These are phyloP conservation scores for Sebastes trivittatus DNA, from an alignment of 2,797 vertebrate species.

Conservation along the genomic window DNA sequence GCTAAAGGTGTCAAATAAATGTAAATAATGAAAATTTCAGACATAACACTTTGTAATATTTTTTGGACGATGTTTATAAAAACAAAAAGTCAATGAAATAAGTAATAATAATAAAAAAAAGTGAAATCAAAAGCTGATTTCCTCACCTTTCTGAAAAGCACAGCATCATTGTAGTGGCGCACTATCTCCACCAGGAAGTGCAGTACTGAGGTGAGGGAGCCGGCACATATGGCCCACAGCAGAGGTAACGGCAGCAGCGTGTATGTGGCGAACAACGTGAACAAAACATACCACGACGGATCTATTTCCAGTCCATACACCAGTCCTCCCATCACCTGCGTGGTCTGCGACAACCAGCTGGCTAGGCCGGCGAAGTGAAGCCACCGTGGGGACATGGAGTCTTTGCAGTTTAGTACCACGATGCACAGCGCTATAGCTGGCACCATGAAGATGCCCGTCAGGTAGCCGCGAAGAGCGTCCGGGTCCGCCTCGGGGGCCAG, in stretches of 20 bases:
- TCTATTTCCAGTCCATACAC: conserved; percentile 82
- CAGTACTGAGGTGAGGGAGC: conserved; percentile 76
- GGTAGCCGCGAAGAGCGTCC: conserved; percentile 62
- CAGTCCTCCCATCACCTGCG: conserved; percentile 79
- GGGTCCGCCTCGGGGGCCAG: conserved; percentile 65
- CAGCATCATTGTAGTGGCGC: conserved; percentile 61
- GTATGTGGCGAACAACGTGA: conserved; percentile 84
- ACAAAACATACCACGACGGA: conserved; percentile 84
- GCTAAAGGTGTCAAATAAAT: no score
- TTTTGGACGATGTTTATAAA: not conserved
- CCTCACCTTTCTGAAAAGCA: conserved; percentile 78
- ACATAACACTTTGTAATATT: not conserved
- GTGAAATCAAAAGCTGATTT: not conserved
- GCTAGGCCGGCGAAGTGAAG: conserved; percentile 79
- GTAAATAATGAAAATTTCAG: not conserved
- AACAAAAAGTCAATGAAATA: no score
- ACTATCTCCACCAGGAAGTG: conserved; percentile 76
- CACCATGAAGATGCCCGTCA: conserved; percentile 79
- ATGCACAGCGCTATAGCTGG: conserved; percentile 71
- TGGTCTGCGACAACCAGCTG: conserved; percentile 83
- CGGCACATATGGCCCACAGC: conserved; percentile 83
- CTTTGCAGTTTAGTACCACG: conserved; percentile 76
- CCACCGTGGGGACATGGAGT: conserved; percentile 77
- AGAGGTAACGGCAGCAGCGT: conserved; percentile 84
- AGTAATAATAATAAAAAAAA: no score